Evolutionary conservation across 2,888 invertebrate species (phyloP).

Genomic region (Eumerus sabulonum): DNA sequence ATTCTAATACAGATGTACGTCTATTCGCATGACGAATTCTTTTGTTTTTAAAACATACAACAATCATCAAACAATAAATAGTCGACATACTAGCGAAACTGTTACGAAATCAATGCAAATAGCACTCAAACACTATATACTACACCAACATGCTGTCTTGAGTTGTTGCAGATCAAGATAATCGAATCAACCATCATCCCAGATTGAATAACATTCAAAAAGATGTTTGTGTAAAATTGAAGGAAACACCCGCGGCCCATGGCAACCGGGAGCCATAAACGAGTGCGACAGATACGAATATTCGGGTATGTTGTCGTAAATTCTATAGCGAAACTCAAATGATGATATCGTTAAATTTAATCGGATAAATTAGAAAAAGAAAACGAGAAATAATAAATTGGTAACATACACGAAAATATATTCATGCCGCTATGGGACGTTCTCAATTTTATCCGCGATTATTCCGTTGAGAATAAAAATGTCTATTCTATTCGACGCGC

Average conservation of each 20-base stretch:
- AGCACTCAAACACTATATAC: too few species aligned
- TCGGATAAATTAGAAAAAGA: slow-evolving; percentile 29
- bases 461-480: slow-evolving; percentile 9
- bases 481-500: slow-evolving; percentile 5
- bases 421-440: not conserved
- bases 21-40: too few species aligned
- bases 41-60: too few species aligned
- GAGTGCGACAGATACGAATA: not conserved
- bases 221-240: too few species aligned
- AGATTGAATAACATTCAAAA: slow-evolving; percentile 14
- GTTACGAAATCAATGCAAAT: too few species aligned
- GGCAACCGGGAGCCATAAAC: slow-evolving; percentile 13
- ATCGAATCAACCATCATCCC: too few species aligned
- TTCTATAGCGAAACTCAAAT: not conserved
- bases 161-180: too few species aligned
- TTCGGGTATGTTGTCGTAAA: too few species aligned
- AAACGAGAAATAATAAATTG: slow-evolving; percentile 58
- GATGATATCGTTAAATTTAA: slow-evolving; percentile 51
- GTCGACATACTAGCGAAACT: too few species aligned
- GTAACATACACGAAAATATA: slow-evolving; percentile 34
- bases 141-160: too few species aligned
- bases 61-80: too few species aligned
- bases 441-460: slow-evolving; percentile 35
- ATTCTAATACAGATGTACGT: too few species aligned
- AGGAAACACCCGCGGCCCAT: slow-evolving; percentile 8